A percentile compares a stretch with the other conserved stretches of the same genome.
Conservation (phyloP, 2,113 vertebrate genomes). For the Drymodes brunneopygia region DNA sequence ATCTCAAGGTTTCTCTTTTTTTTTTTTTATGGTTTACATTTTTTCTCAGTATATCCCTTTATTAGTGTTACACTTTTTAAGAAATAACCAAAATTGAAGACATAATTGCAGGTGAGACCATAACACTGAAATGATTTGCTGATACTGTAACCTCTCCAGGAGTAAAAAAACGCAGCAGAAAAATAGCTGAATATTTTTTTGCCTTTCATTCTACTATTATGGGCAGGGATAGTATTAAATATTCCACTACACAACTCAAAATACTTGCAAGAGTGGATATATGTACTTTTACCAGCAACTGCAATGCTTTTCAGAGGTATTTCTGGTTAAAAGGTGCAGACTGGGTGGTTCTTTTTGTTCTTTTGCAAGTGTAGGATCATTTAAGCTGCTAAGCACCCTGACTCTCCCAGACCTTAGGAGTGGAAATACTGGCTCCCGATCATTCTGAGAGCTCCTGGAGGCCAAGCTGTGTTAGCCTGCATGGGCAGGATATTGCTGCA, state of each 20-base stretch:
- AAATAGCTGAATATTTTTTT: neutral
- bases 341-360: neutral
- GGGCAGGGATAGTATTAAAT: neutral
- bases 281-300: neutral
- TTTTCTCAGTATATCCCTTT: neutral
- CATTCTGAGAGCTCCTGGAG: neutral
- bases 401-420: neutral
- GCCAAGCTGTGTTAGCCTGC: conserved; percentile 1
- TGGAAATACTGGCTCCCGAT: conserved; percentile 2
- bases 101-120: neutral
- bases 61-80: neutral
- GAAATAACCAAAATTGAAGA: conserved; percentile 3
- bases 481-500: neutral
- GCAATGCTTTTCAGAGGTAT: neutral
- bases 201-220: neutral
- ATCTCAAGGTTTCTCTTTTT: neutral
- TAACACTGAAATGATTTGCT: neutral
- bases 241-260: neutral
- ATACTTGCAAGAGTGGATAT: neutral
- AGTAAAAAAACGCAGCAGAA: neutral
- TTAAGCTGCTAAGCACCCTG: neutral
- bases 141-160: neutral
- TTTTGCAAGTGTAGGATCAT: neutral
- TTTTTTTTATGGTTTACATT: neutral
- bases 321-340: neutral